Evolutionary conservation across 2,113 vertebrate species (phyloP), one percentile per base, ranked within the genome.

Genomic region (Silurus glanis): DNA sequence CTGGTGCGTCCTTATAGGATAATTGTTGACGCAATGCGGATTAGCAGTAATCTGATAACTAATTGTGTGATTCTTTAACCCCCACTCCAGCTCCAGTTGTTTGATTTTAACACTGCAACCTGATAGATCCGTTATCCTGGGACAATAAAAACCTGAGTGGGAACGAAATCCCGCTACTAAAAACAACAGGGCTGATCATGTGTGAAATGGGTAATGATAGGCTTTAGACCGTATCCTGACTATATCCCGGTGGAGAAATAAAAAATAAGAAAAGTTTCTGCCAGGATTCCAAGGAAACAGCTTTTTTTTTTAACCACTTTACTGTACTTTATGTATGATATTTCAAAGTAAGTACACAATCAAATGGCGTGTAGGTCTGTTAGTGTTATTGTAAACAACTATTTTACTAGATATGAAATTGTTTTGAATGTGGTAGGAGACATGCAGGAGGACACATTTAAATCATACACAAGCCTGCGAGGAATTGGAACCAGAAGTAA

Each of bases 21-120:
- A 74, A 59, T 74, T 84, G 82, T 91, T 84, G 85, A 80, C 62
- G 90, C 89, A 90, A 93, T 10, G 90, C 87, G 90, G 88, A 91
- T 93, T 90, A 95, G 91, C 92, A 93, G 94, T 94, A 95, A 94
- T 93, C 90, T 91, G 93, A 95, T 92, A 92, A 93, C 89, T 92
- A 92, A 94, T 93, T 95, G 94, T 94, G 85, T 90, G 69, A 84
- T 91, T 92, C 88, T 91, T 87, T 87, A 83, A 90, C 67, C 59
- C 47, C 84, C 61, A 37, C 37, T 76, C 87, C 19, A 45, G 49
- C 67, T 58, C 56, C 67, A 71, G 7, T 89, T 78, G 86, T 92
- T 93, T 84, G 66, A 93, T 93, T 92, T 92, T 87, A 91, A 87
- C 90, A 89, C 89, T 92, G 91, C 90, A 93, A 92, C 89, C 90